Base-by-base conservation (phyloP, 2,888 invertebrate species). In the Aquatica leii region DNA sequence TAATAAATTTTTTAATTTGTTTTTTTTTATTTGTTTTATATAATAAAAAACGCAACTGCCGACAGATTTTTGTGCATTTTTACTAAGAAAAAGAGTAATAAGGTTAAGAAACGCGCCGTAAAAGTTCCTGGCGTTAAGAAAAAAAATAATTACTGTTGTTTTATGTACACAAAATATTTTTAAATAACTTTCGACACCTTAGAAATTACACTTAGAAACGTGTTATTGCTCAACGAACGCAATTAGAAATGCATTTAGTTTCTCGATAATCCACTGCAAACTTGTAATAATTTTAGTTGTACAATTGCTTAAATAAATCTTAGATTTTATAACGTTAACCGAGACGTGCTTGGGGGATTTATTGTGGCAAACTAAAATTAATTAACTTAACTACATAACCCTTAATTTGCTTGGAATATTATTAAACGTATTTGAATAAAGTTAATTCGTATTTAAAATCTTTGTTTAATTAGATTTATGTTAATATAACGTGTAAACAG, bases 311-410 rank as follows among this genome's bases (percentile, higher is more conserved):
- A 46, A 17, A 46, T 46, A 46, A 46, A 46, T 46, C 46, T 46
- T 17, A 46, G 18, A 46, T 46, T 43, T 58, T 40, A 49, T 35
- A 62, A 53, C 21, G 40, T 21, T 31, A 48, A 58, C 41, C 40
- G 21, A 34, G 49, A 53, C 49, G 34, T 35, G 18, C 52, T 20
- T 54, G 50, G 58, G 34, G 54, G 62, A 62, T 62, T 62, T 62
- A 62, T 58, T 35, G 51, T 31, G 31, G 14, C 41, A 61, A 49
- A 55, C 50, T 55, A 49, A 48, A 49, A 43, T 56, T 61, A 61
- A 61, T 61, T 61, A 62, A 58, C 52, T 62, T 37, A 41, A 48
- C 52, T 57, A 31, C 8, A 17, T 24, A 43, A 18, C 43, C 50
- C 21, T 40, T 52, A 58, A 57, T 48, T 41, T 55, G 50, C 51